Conservation (phyloP, 2,888 invertebrate genomes). For the Dryococelus australis region DNA sequence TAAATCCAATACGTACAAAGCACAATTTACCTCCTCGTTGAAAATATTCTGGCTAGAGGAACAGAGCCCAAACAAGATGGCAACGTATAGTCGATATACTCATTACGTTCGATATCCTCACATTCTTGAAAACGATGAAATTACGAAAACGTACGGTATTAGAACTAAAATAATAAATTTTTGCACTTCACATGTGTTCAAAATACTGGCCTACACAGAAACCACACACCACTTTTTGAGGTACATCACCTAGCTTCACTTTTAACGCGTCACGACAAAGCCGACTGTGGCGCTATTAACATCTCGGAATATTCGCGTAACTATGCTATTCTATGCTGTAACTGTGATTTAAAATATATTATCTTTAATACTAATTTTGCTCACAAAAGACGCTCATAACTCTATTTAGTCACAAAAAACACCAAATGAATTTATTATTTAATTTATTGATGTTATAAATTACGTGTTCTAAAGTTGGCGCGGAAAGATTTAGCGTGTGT, state of each 20-base stretch:
- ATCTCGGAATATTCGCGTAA: neutral
- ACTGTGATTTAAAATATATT: neutral
- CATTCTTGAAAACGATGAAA: conserved; percentile 5
- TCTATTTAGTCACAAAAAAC: no score
- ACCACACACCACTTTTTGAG: neutral
- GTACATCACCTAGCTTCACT: neutral
- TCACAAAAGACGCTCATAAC: neutral
- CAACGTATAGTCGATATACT: conserved; percentile 8
- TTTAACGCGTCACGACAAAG: neutral
- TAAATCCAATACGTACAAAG: neutral
- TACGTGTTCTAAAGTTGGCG: neutral
- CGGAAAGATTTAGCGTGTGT: neutral
- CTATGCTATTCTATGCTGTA: neutral
- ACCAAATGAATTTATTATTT: no score
- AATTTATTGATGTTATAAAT: no score
- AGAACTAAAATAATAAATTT: neutral
- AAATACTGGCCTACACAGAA: neutral
- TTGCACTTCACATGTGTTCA: neutral
- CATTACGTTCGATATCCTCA: conserved; percentile 3
- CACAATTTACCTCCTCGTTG: conserved; percentile 16
- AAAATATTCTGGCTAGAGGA: conserved; percentile 8
- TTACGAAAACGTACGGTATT: neutral
- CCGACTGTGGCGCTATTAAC: neutral
- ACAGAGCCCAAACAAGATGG: conserved; percentile 2
- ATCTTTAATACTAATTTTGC: neutral